A percentile compares a stretch with the other conserved stretches of the same genome.
These are phyloP conservation scores for Trididemnum miniatum DNA, from an alignment of 23 tunicate genomes.

Conservation along the genomic window DNA sequence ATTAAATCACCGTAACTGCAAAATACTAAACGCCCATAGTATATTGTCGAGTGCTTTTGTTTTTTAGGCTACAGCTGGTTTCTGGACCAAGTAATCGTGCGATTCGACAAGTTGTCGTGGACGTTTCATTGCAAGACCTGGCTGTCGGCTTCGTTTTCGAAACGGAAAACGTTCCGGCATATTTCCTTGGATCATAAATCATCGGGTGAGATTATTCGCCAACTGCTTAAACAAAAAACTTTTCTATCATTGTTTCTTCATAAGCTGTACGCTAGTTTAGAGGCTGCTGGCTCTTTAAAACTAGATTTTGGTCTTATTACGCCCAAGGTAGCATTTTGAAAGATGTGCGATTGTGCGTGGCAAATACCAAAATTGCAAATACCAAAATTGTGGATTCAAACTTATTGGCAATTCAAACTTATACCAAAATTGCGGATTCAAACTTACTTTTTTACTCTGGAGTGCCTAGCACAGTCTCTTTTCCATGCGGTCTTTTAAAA, in stretches of 20 bases:
- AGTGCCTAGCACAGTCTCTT: no score
- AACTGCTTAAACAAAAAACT: neutral
- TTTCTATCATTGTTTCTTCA: neutral
- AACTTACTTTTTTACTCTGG: no score
- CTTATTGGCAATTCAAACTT: no score
- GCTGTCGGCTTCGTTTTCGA: conserved; percentile 51
- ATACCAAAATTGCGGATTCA: no score
- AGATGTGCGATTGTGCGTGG: no score
- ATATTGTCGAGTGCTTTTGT: neutral
- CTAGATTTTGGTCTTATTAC: no score
- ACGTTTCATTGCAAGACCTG: conserved; percentile 56
- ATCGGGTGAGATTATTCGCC: neutral
- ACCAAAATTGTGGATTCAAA: no score
- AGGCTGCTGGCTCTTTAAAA: neutral
- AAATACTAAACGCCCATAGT: no score
- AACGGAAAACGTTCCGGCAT: conserved; percentile 49
- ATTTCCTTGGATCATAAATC: conserved; percentile 23
- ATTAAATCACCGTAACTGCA: no score
- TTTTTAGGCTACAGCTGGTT: conserved; percentile 69
- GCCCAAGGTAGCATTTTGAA: no score
- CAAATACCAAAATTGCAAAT: no score
- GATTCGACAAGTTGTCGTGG: conserved; percentile 27
- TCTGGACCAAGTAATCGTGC: conserved; percentile 43
- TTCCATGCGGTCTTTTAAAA: no score
- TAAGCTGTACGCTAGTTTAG: neutral